phyloP scores from a whole-genome alignment of 2,888 invertebrate species.

The Lobophora halterata region DNA sequence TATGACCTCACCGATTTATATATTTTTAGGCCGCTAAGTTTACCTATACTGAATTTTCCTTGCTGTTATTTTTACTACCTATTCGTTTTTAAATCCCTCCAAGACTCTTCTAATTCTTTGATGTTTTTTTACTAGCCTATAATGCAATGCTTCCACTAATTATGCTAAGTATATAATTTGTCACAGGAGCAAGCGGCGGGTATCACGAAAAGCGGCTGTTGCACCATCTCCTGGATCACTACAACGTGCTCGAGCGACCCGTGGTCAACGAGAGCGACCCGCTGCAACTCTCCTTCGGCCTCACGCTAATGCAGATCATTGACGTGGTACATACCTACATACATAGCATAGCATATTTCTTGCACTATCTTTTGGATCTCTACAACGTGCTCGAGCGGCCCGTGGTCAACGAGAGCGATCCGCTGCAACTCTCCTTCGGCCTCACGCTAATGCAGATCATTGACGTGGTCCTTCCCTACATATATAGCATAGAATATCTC shows the following conservation, averaged over 20 bases:
- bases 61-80: no score
- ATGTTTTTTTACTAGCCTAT: no score
- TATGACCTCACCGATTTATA: no score
- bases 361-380: slow-evolving; percentile 94
- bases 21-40: no score
- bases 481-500: no score
- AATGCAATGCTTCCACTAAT: no score
- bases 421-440: slow-evolving; percentile 96
- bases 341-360: no score
- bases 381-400: slow-evolving; percentile 97
- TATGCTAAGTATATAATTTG: no score
- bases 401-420: slow-evolving; percentile 97
- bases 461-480: slow-evolving; percentile 91
- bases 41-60: no score
- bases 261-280: slow-evolving; percentile 98
- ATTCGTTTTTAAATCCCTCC: no score
- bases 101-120: no score
- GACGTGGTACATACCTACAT: slow-evolving; percentile 90
- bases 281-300: slow-evolving; percentile 96
- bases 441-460: slow-evolving; percentile 98
- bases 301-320: slow-evolving; percentile 98
- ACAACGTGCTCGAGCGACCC: slow-evolving; percentile 96
- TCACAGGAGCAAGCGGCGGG: slow-evolving; percentile 89
- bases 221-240: slow-evolving; percentile 94
- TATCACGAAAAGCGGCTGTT: slow-evolving; percentile 95